Evolutionary conservation across 2,888 invertebrate genomes (phyloP).

Genomic region (Drosophila fungiperda): DNA sequence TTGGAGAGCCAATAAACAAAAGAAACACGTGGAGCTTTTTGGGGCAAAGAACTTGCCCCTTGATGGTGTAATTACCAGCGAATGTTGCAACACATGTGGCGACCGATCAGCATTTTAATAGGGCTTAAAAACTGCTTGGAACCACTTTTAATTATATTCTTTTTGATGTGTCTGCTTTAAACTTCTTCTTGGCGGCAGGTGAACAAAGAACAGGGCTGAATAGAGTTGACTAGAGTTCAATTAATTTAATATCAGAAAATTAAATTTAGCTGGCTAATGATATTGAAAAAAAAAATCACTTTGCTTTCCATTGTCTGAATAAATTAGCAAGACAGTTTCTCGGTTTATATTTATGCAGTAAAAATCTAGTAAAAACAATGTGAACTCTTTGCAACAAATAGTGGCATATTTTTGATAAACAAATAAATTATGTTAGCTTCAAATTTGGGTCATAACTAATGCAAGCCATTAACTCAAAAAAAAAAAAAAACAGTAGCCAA

Average conservation of each 20-base stretch:
- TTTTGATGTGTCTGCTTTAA: constrained; percentile 20
- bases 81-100: constrained; percentile 31
- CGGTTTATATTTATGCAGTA: background rate
- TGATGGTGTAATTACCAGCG: constrained; percentile 48
- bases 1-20: constrained; percentile 57
- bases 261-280: background rate
- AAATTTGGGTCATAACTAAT: background rate
- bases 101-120: constrained; percentile 21
- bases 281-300: background rate
- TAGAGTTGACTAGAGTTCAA: constrained; percentile 8
- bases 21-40: constrained; percentile 49
- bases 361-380: too few species aligned
- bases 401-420: background rate
- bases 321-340: background rate
- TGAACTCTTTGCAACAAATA: background rate
- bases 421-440: background rate
- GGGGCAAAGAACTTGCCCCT: constrained; percentile 30
- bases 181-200: constrained; percentile 3
- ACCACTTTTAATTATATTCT: constrained; percentile 41
- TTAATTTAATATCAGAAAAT: background rate
- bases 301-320: background rate
- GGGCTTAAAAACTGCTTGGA: constrained; percentile 16
- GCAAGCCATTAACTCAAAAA: constrained; percentile 1
- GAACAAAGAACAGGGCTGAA: background rate
- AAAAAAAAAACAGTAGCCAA: constrained; percentile 18